Evolutionary conservation across 2,113 vertebrate genomes (phyloP).

Genomic region (Otocyon megalotis): DNA sequence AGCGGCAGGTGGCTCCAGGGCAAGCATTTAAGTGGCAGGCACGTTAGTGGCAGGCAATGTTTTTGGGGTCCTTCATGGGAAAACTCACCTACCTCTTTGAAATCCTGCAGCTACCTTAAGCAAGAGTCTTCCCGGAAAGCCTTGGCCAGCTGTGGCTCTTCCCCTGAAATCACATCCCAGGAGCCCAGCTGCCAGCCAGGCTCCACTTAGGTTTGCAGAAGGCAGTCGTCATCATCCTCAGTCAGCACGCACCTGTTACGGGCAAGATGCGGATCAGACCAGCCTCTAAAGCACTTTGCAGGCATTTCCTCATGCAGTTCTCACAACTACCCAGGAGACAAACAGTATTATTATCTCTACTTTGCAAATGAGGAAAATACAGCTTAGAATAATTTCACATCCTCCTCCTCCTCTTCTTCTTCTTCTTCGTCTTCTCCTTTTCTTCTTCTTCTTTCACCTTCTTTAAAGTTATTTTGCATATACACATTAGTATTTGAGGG

Average conservation of each 20-base stretch:
- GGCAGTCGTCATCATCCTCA: neutral
- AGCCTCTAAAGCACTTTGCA: neutral
- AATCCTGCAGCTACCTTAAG: neutral
- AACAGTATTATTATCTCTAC: neutral
- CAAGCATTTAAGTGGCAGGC: neutral
- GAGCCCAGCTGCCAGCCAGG: neutral
- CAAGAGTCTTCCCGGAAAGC: neutral
- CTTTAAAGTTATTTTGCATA: neutral
- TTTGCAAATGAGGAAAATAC: neutral
- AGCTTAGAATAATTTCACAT: neutral
- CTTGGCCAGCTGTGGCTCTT: neutral
- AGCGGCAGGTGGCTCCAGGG: neutral
- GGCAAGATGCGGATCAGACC: neutral
- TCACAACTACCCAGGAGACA: neutral
- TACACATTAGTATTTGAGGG: neutral
- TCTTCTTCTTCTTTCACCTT: too few relatives aligned
- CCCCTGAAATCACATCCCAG: neutral
- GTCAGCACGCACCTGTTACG: fast-evolving
- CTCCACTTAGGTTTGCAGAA: neutral
- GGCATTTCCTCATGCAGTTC: neutral
- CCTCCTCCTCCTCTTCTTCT: neutral
- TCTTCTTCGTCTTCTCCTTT: neutral
- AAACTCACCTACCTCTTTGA: neutral
- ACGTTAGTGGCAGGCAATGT: neutral
- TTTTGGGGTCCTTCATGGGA: neutral